Base-by-base conservation (phyloP, 2,797 vertebrate species). In the Threskiornis aethiopicus region DNA sequence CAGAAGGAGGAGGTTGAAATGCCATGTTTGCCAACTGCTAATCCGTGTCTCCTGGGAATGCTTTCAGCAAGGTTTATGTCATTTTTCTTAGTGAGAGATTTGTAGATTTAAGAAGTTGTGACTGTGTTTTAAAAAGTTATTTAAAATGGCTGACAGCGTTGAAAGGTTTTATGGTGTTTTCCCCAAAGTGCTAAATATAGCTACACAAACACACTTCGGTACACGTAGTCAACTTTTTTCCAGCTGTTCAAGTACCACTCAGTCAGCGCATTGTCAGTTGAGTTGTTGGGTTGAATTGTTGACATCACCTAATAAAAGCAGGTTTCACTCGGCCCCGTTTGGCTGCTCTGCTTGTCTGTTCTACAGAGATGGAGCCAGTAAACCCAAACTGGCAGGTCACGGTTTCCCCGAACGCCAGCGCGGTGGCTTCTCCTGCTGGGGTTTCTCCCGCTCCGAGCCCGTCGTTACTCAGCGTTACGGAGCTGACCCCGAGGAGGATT, bases 11-110 rank as follows among this genome's bases (percentile, higher is more conserved):
- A 10, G 0, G 6, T 4, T 2, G 21, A 22, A 47, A 29, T 6
- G 12, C 51, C 11, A 1, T 0, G 5, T 37, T 57, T 69, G 28
- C n/a, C 70, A 55, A 2, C 9, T 33, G 70, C 57, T 13, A 1
- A 18, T 33, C 26, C 31, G 1, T 17, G 3, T 26, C 49, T 58
- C 5, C 0, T 2, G 4, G 75, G 49, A 67, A 33, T 0, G 2
- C 15, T 65, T 57, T 69, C 41, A 8, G 7, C 12, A 14, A 64
- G 21, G 37, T 59, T 78, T 25, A 5, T 10, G n/a, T 42, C 2
- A 1, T 46, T 89, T 81, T 42, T 61, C n/a, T 51, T 66, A 16
- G 52, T 19, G 71, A 73, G 49, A 58, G 39, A 29, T 54, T 47
- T 2, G 1, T 28, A 47, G 46, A 16, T 18, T 90, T 61, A 44